phyloP scores from a whole-genome alignment of 1,140 invertebrate genomes.

The Drosophila cardini region DNA sequence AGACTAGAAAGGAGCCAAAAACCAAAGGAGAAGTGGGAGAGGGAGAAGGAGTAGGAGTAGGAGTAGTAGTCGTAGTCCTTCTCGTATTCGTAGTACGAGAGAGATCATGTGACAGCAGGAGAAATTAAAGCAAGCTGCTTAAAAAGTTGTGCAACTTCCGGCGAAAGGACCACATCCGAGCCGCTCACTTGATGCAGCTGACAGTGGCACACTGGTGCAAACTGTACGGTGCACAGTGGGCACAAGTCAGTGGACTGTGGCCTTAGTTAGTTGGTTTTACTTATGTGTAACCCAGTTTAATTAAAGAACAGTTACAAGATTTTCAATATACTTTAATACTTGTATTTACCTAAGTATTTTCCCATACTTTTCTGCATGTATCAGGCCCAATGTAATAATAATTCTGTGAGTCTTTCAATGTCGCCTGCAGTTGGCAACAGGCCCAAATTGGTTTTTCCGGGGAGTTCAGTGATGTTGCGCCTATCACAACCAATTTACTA shows the following conservation, averaged over 20 bases:
- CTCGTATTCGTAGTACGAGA: background rate
- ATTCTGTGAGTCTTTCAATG: slow-evolving; percentile 33
- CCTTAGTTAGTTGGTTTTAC: background rate
- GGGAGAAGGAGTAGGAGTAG: background rate
- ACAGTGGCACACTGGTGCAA: slow-evolving; percentile 22
- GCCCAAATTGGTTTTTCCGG: slow-evolving; percentile 52
- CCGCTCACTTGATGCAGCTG: slow-evolving; percentile 15
- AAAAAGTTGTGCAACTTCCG: slow-evolving; percentile 72
- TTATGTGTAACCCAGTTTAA: background rate
- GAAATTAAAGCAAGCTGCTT: slow-evolving; percentile 66
- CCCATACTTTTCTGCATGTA: background rate
- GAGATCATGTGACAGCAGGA: slow-evolving; percentile 54
- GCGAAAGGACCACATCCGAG: slow-evolving; percentile 39
- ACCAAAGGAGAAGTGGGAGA: background rate
- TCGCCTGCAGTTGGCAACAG: slow-evolving; percentile 59
- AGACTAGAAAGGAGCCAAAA: too few species aligned
- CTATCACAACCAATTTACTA: slow-evolving; percentile 84
- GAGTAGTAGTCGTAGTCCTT: background rate
- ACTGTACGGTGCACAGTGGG: slow-evolving; percentile 3
- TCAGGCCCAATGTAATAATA: slow-evolving; percentile 26
- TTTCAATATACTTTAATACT: background rate
- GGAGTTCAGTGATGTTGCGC: slow-evolving; percentile 61
- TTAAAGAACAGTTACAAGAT: background rate
- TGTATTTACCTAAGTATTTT: background rate
- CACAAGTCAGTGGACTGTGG: background rate